Evolutionary conservation across 2,113 vertebrate genomes (phyloP).

Genomic region (Erpornis zantholeuca): DNA sequence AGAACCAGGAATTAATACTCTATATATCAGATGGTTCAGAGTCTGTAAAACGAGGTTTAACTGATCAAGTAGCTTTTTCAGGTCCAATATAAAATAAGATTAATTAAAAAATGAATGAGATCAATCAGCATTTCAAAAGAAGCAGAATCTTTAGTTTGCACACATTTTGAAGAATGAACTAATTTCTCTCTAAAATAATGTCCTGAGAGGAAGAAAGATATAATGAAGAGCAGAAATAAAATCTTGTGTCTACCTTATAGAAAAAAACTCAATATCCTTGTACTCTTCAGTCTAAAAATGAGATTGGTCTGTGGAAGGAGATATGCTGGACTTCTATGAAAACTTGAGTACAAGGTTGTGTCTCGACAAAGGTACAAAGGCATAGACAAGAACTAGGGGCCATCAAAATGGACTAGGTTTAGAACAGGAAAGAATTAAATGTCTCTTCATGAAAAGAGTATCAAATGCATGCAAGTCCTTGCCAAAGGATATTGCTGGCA

Average conservation of each 20-base stretch:
- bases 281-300: neutral
- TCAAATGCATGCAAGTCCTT: neutral
- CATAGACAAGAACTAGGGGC: neutral
- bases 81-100: neutral
- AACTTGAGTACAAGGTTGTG: neutral
- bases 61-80: neutral
- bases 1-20: neutral
- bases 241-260: neutral
- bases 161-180: neutral
- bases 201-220: neutral
- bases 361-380: neutral
- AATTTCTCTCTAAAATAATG: neutral
- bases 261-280: neutral
- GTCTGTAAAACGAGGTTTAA: neutral
- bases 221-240: neutral
- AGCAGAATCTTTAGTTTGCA: neutral
- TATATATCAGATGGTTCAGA: neutral
- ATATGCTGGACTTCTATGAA: neutral
- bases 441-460: neutral
- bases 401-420: neutral
- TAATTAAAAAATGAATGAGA: neutral
- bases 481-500: neutral
- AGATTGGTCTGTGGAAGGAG: neutral
- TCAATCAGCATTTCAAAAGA: neutral
- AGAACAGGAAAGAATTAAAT: neutral